Base-by-base conservation (phyloP, 2,113 vertebrate genomes). In the Boulengeromyrus knoepffleri region DNA sequence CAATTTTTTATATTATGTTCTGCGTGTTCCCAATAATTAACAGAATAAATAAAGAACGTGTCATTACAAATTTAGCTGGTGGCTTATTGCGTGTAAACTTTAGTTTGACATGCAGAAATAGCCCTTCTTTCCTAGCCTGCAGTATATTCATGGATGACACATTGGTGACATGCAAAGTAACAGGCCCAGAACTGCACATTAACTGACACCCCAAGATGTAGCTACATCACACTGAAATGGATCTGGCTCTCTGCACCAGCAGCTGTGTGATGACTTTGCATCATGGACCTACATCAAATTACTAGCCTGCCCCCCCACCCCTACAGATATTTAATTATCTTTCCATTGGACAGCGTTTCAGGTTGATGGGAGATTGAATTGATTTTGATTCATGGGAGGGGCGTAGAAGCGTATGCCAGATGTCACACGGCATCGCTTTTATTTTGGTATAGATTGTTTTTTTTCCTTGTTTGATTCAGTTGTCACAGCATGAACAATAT, bases 281-380 rank as follows among this genome's bases (percentile, higher is more conserved):
- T 88, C 90, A 87, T 89, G 89, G 90, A 91, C 91, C 92, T 92
- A 17, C 94, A 94, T 92, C 91, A 95, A 94, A 94, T 92, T 92
- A 94, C 93, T 94, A 94, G 94, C 90, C 93, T 36, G 94, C 95
- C 95, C 52, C 49, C 52, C 17, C 52, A 5, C 52, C 52, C 70
- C 70, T 77, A 10, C 70, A 89, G 95, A 94, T 90, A 88, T 95
- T 95, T 95, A 96, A 96, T 96, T 96, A 96, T 93, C 92, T 95
- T 95, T 95, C 95, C 95, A 96, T 95, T 92, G 89, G 88, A 49
- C 93, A 92, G 91, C 93, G 93, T 93, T 94, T 93, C 93, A 94
- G 70, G 94, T 95, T 95, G 92, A 96, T 96, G 94, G 85, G 89
- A 70, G 92, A 96, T 95, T 93, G 95, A 96, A 96, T 94, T 92